These are phyloP conservation scores for Molothrus ater DNA, from an alignment of 2,797 vertebrate genomes.

Conservation along the genomic window DNA sequence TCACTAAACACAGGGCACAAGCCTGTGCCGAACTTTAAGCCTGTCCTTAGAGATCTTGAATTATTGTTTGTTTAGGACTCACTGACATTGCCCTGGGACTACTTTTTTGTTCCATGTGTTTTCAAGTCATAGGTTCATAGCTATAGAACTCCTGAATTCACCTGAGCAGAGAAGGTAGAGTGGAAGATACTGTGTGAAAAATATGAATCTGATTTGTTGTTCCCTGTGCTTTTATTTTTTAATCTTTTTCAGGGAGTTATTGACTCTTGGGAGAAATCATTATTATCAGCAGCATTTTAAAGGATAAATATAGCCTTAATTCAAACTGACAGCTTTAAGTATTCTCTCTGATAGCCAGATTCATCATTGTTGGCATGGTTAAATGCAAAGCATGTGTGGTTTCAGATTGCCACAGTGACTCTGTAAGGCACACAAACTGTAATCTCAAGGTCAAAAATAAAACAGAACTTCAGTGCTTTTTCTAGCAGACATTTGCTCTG, in stretches of 20 bases:
- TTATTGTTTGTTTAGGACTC: neutral
- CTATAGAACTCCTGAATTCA: neutral
- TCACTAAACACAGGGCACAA: neutral
- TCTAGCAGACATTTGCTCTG: neutral
- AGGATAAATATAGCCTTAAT: conserved; percentile 44
- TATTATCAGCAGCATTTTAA: conserved; percentile 47
- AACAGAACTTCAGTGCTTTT: neutral
- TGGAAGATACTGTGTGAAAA: neutral
- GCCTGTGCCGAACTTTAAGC: neutral
- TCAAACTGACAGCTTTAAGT: conserved; percentile 52
- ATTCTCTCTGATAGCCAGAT: conserved; percentile 37
- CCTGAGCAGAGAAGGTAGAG: neutral
- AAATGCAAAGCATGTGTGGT: conserved; percentile 33
- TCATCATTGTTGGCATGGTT: conserved; percentile 29
- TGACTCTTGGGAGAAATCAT: conserved; percentile 39
- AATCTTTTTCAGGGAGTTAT: neutral
- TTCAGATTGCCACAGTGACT: neutral
- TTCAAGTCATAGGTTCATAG: neutral
- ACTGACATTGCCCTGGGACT: neutral
- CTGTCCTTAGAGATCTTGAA: neutral
- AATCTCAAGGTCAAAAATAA: conserved; percentile 40
- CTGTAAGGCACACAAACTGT: neutral
- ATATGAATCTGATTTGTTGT: neutral
- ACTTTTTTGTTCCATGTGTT: neutral
- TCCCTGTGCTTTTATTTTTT: neutral